Percentiles rank a stretch among this genome's conserved stretches.
These are phyloP conservation scores for Pyralis farinalis DNA, from an alignment of 2,888 invertebrate genomes.

Conservation along the genomic window DNA sequence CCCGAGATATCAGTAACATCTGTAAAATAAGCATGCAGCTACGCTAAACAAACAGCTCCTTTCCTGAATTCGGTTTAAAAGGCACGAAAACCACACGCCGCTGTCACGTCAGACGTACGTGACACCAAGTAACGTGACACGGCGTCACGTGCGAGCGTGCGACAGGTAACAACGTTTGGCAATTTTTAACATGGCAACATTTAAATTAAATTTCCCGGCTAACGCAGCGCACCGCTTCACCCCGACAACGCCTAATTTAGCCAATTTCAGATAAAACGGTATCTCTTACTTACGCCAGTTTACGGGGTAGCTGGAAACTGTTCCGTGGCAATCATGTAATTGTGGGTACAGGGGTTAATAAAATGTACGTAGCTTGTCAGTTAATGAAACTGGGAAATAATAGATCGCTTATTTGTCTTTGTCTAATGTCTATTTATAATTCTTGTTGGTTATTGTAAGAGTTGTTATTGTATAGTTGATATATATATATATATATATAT, in stretches of 20 bases:
- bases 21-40: too few species aligned
- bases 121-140: constrained; percentile 13
- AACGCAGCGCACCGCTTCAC: background rate
- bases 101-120: constrained; percentile 17
- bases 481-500: too few species aligned
- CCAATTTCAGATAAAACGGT: constrained; percentile 9
- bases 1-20: too few species aligned
- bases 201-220: constrained; percentile 66
- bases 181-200: constrained; percentile 70
- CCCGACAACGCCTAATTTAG: constrained; percentile 1
- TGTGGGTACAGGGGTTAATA: background rate
- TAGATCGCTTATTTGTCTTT: too few species aligned
- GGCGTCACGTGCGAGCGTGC: constrained; percentile 24
- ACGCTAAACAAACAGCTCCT: too few species aligned
- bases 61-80: too few species aligned
- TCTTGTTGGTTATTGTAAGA: too few species aligned
- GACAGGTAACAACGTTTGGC: constrained; percentile 64
- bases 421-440: too few species aligned
- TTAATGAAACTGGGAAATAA: background rate
- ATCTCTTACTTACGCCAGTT: constrained; percentile 4
- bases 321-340: background rate
- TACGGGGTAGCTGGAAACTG: background rate
- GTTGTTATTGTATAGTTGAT: too few species aligned
- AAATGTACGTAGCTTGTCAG: background rate
- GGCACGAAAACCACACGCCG: constrained; percentile 9